Evolutionary conservation across 92 coral and sea anemone species (phyloP).

Genomic region (Parazoanthus darwini): DNA sequence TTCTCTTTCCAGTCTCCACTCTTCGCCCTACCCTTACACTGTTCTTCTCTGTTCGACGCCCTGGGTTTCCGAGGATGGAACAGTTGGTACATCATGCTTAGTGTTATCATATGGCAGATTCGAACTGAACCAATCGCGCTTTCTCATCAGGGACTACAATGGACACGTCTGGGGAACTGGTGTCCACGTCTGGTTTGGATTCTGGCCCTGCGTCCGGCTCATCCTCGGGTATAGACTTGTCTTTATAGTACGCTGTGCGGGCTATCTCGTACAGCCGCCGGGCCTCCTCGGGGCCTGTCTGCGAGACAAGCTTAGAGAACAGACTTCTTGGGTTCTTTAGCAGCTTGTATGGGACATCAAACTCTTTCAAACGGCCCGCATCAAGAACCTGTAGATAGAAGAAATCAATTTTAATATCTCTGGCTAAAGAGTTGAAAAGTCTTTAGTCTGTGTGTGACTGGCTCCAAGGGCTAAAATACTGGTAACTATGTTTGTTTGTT

Average conservation of each 20-base stretch:
- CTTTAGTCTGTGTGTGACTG: too few species aligned
- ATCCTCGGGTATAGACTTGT: conserved; percentile 60
- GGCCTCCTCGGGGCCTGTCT: conserved; percentile 75
- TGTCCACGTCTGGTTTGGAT: background rate
- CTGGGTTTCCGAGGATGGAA: too few species aligned
- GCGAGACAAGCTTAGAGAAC: conserved; percentile 71
- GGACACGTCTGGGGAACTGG: conserved; percentile 17
- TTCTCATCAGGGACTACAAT: conserved; percentile 34
- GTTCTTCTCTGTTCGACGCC: too few species aligned
- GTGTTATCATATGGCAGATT: background rate
- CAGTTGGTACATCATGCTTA: background rate
- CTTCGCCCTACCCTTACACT: too few species aligned
- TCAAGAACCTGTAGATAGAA: conserved; percentile 66
- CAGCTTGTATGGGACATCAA: conserved; percentile 71
- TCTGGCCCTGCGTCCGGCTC: conserved; percentile 41
- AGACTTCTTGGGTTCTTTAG: conserved; percentile 64
- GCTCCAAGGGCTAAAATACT: too few species aligned
- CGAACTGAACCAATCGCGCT: conserved; percentile 39
- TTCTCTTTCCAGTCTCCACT: too few species aligned
- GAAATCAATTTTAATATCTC: too few species aligned
- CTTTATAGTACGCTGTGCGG: conserved; percentile 60
- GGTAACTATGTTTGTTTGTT: too few species aligned
- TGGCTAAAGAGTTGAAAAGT: too few species aligned
- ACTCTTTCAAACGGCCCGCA: conserved; percentile 77
- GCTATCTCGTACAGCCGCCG: conserved; percentile 61